These are phyloP conservation scores for Axea sp. DNA, from an alignment of 2,888 invertebrate species.

Conservation along the genomic window DNA sequence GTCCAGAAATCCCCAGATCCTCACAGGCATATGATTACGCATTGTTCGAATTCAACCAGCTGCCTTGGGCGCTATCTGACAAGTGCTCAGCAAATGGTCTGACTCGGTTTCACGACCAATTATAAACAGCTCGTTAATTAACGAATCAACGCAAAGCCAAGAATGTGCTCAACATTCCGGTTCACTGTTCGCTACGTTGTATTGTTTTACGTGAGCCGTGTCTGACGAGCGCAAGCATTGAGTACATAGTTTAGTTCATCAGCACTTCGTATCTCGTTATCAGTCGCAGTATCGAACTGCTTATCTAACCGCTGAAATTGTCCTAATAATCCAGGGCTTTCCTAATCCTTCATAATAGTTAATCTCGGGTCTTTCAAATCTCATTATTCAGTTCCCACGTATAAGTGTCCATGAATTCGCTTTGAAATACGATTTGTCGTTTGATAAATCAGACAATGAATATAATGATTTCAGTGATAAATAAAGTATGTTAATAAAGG, in stretches of 20 bases:
- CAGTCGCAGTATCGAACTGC: not conserved
- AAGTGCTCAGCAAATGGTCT: slow-evolving; percentile 56
- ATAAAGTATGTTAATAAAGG: too few relatives aligned
- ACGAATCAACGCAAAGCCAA: slow-evolving; percentile 50
- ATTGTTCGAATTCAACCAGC: slow-evolving; percentile 63
- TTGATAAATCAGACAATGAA: too few relatives aligned
- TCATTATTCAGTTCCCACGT: too few relatives aligned
- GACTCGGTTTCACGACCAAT: slow-evolving; percentile 40
- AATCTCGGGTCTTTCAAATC: too few relatives aligned
- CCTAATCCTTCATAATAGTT: too few relatives aligned
- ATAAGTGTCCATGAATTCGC: too few relatives aligned
- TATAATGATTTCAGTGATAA: too few relatives aligned
- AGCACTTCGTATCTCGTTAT: slow-evolving; percentile 17
- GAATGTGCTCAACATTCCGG: slow-evolving; percentile 25
- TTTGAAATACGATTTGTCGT: too few relatives aligned
- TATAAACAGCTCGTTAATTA: slow-evolving; percentile 61
- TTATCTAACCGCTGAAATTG: slow-evolving; percentile 6
- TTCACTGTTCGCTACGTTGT: not conserved
- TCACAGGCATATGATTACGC: slow-evolving; percentile 63
- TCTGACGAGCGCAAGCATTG: slow-evolving; percentile 13
- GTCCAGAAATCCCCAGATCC: slow-evolving; percentile 42
- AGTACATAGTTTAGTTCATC: slow-evolving; percentile 9
- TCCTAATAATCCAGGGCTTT: too few relatives aligned
- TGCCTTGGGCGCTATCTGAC: slow-evolving; percentile 47
- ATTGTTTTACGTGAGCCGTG: slow-evolving; percentile 19